Percentiles rank a stretch among this genome's conserved stretches.
These are phyloP conservation scores for Coturnix japonica DNA, from an alignment of 2,113 vertebrate species.

Conservation along the genomic window DNA sequence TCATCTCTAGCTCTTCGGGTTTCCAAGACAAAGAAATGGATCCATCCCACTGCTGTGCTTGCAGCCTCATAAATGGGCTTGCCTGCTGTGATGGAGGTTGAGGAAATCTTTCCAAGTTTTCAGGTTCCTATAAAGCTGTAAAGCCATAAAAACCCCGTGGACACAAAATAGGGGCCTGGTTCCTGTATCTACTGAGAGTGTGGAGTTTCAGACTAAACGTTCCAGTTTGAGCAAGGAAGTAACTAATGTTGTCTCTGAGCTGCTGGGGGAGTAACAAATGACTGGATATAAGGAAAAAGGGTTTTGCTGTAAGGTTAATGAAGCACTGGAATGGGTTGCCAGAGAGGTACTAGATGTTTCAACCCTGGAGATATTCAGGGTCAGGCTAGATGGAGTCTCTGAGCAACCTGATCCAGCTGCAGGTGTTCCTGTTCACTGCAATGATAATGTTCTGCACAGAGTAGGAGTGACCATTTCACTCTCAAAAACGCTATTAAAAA, in stretches of 20 bases:
- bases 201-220: neutral
- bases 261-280: neutral
- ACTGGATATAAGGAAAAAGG: no score
- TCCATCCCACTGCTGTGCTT: neutral
- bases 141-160: neutral
- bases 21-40: neutral
- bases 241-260: neutral
- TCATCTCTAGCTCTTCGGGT: neutral
- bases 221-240: neutral
- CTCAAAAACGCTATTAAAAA: neutral
- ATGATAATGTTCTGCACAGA: neutral
- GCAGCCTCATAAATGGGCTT: neutral
- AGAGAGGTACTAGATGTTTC: no score
- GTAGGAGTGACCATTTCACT: neutral
- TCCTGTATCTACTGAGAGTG: neutral
- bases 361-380: no score
- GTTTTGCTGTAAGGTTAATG: no score
- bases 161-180: neutral
- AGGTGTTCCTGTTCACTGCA: no score
- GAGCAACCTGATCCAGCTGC: no score
- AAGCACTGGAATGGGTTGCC: no score
- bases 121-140: neutral
- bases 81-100: neutral
- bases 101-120: neutral
- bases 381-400: no score